phyloP scores from a whole-genome alignment of 2,797 vertebrate species.

The Lemur catta region DNA sequence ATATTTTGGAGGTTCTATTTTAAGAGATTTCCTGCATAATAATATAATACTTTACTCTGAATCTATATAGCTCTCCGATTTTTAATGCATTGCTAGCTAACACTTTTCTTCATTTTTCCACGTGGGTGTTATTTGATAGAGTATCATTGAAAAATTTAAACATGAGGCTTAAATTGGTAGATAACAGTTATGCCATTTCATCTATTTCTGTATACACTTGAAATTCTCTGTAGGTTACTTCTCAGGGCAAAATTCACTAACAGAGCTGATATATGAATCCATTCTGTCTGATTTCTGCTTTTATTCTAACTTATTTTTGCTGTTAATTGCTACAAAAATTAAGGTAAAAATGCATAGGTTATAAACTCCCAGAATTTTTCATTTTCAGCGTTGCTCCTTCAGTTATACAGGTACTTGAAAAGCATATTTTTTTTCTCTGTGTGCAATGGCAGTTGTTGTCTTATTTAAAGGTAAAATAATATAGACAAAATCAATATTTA shows the following conservation, averaged over 20 bases:
- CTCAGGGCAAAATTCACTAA: not conserved
- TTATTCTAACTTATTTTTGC: not conserved
- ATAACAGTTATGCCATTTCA: not conserved
- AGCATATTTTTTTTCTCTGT: not conserved
- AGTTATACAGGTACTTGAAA: not conserved
- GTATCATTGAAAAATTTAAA: not conserved
- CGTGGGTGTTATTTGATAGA: not conserved
- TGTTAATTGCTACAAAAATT: not conserved
- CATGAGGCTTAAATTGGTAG: not conserved
- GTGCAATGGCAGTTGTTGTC: not conserved
- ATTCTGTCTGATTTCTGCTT: not conserved
- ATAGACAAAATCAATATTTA: not conserved
- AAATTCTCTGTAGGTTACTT: not conserved
- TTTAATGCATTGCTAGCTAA: not conserved
- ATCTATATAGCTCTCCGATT: not conserved
- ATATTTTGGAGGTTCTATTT: not conserved
- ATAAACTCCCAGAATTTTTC: not conserved
- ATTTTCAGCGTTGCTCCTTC: not conserved
- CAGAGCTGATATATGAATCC: not conserved
- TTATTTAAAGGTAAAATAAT: not conserved
- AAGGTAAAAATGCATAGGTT: not conserved
- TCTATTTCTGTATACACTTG: not conserved
- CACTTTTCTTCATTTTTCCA: not conserved
- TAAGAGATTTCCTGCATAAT: not conserved
- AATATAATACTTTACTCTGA: not conserved